Evolutionary conservation across 2,888 invertebrate genomes (phyloP), one percentile per base, ranked within the genome.

Genomic region (Melanargia galathea): DNA sequence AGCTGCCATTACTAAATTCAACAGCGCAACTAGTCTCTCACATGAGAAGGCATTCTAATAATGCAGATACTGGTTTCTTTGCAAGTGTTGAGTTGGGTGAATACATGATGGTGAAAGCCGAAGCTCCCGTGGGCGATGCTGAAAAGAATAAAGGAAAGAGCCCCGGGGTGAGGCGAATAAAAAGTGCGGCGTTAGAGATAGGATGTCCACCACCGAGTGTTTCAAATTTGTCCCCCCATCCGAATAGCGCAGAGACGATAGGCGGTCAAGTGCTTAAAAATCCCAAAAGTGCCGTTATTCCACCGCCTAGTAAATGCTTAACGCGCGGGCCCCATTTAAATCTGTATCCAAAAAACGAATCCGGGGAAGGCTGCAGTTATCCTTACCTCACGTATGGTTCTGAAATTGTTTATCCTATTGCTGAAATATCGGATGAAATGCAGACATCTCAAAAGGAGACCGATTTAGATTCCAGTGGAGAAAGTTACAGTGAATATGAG

Each of bases 381-480:
- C 96, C 96, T 0, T 92, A 90, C 68, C 72, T 93, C 64, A 93
- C 93, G 40, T 94, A 94, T 72, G 95, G 95, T 13, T 95, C 95
- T 1, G 95, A 96, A 82, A 95, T 95, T 63, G 94, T 96, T 1
- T 96, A 96, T 82, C 96, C 97, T 3, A 96, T 97, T 72, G 96
- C 95, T 0, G 97, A 97, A 85, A 96, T 96, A 79, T 94, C 95
- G 0, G 96, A 96, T 75, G 96, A 96, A 82, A 95, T 94, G 88
- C 94, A 94, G 78, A 93, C 93, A 10, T 93, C 93, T 0, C 93
- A 94, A 71, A 93, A 93, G 48, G 93, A 93, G 75, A 93, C 93
- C 0, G 93, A 94, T 75, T 75, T 93, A 65, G 92, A 92, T 71
- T 93, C 93, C 0, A 91, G 92, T 51, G 93, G 92, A 22, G 92